A percentile compares a stretch with the other conserved stretches of the same genome.
Evolutionary conservation across 2,113 vertebrate genomes (phyloP).

Genomic region (Eupsittula cactorum): DNA sequence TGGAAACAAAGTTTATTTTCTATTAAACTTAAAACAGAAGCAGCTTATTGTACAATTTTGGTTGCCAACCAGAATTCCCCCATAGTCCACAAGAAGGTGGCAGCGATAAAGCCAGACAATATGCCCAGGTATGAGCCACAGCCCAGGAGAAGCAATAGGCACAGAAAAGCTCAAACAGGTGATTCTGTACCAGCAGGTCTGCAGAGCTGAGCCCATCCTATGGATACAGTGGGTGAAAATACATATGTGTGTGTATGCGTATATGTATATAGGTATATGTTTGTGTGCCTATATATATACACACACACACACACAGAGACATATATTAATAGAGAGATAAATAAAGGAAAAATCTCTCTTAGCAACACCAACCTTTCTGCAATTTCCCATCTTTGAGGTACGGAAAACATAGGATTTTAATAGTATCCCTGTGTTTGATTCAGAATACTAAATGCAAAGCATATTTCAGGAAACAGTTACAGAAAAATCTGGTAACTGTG

Average conservation of each 20-base stretch:
- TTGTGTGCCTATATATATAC: not conserved
- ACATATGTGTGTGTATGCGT: accelerated
- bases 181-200: not conserved
- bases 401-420: slow-evolving; percentile 41
- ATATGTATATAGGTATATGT: accelerated
- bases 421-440: slow-evolving; percentile 36
- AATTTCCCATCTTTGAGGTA: not conserved
- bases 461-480: slow-evolving; percentile 64
- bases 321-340: not conserved
- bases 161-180: not conserved
- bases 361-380: not conserved
- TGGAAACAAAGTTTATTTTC: not conserved
- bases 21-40: not conserved
- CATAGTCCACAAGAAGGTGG: not conserved
- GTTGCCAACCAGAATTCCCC: not conserved
- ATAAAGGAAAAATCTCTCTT: not conserved
- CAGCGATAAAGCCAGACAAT: not conserved
- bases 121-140: not conserved
- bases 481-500: slow-evolving; percentile 24
- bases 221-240: not conserved
- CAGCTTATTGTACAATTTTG: not conserved
- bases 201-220: not conserved
- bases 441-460: slow-evolving; percentile 50
- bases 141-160: not conserved
- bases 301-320: not conserved